phyloP scores from a whole-genome alignment of 2,888 invertebrate genomes.

The Neoascia interrupta region DNA sequence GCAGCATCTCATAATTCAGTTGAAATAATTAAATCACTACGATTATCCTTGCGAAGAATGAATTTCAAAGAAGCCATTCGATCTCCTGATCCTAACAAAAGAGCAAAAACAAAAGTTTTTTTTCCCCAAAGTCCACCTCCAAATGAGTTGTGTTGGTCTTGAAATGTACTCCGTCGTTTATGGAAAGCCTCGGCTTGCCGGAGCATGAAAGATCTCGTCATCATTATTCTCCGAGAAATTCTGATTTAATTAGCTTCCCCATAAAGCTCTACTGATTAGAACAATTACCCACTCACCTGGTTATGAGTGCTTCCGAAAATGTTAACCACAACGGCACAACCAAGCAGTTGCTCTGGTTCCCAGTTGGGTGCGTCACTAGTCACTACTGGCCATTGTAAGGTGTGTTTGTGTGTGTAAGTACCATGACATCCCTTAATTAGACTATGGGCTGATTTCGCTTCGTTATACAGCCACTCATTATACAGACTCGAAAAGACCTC shows the following conservation, averaged over 20 bases:
- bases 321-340: neutral
- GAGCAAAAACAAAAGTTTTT: too few relatives aligned
- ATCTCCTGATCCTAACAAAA: too few relatives aligned
- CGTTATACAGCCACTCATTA: slow-evolving; percentile 33
- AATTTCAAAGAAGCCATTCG: slow-evolving; percentile 16
- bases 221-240: slow-evolving; percentile 10
- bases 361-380: too few relatives aligned
- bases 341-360: too few relatives aligned
- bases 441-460: slow-evolving; percentile 39
- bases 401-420: neutral
- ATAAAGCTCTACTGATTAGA: slow-evolving; percentile 13
- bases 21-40: slow-evolving; percentile 38
- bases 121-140: too few relatives aligned
- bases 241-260: slow-evolving; percentile 50
- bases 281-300: slow-evolving; percentile 42
- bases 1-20: slow-evolving; percentile 28
- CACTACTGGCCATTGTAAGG: neutral
- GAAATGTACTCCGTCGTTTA: too few relatives aligned
- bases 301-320: slow-evolving; percentile 28
- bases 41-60: slow-evolving; percentile 15
- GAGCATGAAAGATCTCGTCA: neutral
- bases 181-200: too few relatives aligned
- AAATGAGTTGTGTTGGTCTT: too few relatives aligned
- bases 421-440: too few relatives aligned
- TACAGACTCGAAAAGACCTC: too few relatives aligned